Conservation (phyloP, 2,797 vertebrate genomes). For the Xiphorhynchus erythropygius region DNA sequence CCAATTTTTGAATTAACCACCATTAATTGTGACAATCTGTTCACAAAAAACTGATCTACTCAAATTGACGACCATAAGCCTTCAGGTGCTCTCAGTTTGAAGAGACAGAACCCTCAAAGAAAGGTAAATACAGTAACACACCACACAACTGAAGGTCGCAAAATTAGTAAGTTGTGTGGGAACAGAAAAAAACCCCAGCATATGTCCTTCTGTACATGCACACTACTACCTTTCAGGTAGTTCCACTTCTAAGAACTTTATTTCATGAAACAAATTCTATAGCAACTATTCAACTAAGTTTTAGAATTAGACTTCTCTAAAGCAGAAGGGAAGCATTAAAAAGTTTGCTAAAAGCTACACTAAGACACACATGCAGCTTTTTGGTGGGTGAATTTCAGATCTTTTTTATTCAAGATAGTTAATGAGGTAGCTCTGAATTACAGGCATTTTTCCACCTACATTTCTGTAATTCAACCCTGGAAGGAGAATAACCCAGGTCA, state of each 20-base stretch:
- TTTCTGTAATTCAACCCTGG: background rate
- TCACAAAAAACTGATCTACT: background rate
- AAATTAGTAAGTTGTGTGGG: background rate
- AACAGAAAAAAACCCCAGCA: background rate
- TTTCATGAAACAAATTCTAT: background rate
- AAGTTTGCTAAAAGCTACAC: background rate
- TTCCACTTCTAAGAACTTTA: background rate
- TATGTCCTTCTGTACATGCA: background rate
- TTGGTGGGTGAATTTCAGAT: background rate
- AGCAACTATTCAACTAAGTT: background rate
- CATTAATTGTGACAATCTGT: background rate
- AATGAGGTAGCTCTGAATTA: background rate
- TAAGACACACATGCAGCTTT: background rate
- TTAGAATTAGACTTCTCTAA: background rate
- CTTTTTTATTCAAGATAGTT: background rate
- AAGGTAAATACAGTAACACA: background rate
- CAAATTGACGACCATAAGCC: background rate
- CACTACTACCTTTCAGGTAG: background rate
- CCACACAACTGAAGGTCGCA: accelerated
- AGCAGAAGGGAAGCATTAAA: background rate
- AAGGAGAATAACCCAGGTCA: background rate
- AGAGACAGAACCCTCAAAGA: background rate
- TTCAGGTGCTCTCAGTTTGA: background rate
- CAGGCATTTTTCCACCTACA: background rate
- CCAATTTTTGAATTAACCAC: background rate